Base-by-base conservation (phyloP, 2,888 invertebrate genomes). In the Carabus problematicus region DNA sequence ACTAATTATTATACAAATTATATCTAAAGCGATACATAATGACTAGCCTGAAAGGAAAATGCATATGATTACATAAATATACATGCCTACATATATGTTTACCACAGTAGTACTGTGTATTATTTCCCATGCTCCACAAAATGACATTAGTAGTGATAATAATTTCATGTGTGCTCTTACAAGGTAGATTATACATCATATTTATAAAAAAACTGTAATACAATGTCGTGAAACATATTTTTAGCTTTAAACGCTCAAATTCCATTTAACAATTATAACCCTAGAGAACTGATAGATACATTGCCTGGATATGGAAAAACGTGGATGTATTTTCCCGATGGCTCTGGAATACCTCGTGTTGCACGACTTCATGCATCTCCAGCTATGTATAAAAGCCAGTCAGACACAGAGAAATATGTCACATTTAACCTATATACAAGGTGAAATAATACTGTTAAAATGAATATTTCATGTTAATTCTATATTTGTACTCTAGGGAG, bases 301-400 rank as follows among this genome's bases (percentile, higher is more conserved):
- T 75, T 76, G 72, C 77, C 78, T 29, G 71, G 77, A 74, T 84
- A 84, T 70, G 85, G 84, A 8, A 78, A 79, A 1, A 81, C 84
- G 43, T 86, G 84, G 83, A 76, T 86, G 63, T 76, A 82, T 68
- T 83, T 83, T 72, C 75, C 83, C 1, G 84, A 84, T 64, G 84
- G 85, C 2, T 78, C 84, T 70, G 84, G 82, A 6, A 77, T 77
- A 14, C 80, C 78, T 0, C 80, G 73, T 8, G 70, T 72, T 19
- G 77, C 74, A 6, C 75, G 76, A 70, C 73, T 77, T 9, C 71
- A 70, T 1, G 18, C 41, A 12, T 41, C 52, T 8, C 19, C 52
- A 52, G 3, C 19, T 18, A 11, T 52, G 19, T 14, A 14, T 52
- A 18, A 14, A 3, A 16, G 18, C 3, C 29, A 29, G 29, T 29